These are phyloP conservation scores for Trichopria drosophilae DNA, from an alignment of 2,888 invertebrate genomes.

Conservation along the genomic window DNA sequence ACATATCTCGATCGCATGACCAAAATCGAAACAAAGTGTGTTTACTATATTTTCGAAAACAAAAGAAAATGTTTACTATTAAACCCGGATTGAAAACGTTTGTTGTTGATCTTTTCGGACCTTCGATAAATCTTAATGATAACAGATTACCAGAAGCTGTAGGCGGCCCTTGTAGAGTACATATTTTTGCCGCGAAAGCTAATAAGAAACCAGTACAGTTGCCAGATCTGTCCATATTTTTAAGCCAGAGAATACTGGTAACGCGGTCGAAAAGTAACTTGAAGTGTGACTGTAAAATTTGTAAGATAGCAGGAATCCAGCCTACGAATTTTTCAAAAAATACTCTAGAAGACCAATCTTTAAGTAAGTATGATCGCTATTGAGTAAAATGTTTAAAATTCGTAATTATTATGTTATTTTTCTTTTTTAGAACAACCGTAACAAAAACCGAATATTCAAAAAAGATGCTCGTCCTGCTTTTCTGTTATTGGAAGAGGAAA, in stretches of 20 bases:
- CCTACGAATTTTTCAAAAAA: slow-evolving; percentile 3
- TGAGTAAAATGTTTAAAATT: background rate
- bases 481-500: slow-evolving; percentile 5
- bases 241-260: background rate
- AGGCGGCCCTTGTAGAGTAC: background rate
- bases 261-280: background rate
- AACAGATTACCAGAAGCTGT: background rate
- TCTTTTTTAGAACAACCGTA: background rate
- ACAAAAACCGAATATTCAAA: background rate
- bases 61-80: slow-evolving; percentile 1
- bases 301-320: background rate
- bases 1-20: background rate
- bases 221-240: background rate
- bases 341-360: background rate
- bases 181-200: background rate
- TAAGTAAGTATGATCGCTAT: background rate
- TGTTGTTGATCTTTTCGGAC: background rate
- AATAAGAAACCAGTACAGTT: background rate
- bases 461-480: slow-evolving; percentile 1
- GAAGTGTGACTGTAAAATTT: slow-evolving; percentile 2
- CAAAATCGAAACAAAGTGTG: no score
- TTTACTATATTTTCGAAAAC: slow-evolving; percentile 1
- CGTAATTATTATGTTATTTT: background rate
- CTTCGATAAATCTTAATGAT: background rate
- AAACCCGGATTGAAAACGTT: background rate